Conservation (phyloP, 2,888 invertebrate species). For the Folsomia candida region DNA sequence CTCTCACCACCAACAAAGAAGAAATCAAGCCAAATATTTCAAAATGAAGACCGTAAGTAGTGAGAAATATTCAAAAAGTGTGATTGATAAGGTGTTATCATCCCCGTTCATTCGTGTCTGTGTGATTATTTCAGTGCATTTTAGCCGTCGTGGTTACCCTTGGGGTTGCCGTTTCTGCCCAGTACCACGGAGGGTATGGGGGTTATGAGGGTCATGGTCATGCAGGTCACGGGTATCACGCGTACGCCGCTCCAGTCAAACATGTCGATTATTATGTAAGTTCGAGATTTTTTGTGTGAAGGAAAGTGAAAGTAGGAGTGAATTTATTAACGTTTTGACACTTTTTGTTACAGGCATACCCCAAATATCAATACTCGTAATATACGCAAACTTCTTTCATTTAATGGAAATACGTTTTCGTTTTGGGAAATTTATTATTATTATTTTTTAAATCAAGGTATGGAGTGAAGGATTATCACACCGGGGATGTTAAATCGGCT, state of each 20-base stretch:
- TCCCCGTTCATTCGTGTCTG: too few species aligned
- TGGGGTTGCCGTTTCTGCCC: conserved; percentile 17
- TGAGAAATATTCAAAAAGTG: not conserved
- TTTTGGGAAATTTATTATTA: not conserved
- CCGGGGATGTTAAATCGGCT: conserved; percentile 70
- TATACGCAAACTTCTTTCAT: not conserved
- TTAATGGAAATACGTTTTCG: too few species aligned
- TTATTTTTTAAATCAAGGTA: conserved; percentile 57
- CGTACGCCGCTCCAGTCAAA: conserved; percentile 17
- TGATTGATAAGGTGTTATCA: too few species aligned
- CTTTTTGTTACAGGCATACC: conserved; percentile 62
- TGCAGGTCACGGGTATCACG: conserved; percentile 9
- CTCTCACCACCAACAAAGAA: too few species aligned
- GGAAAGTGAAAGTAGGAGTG: too few species aligned
- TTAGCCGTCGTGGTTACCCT: conserved; percentile 17
- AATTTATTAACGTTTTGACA: too few species aligned
- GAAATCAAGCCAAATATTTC: too few species aligned
- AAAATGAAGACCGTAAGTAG: not conserved
- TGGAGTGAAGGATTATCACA: conserved; percentile 71
- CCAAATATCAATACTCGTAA: conserved; percentile 66
- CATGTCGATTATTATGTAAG: conserved; percentile 28
- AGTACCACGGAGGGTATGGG: conserved; percentile 5
- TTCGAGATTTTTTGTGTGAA: not conserved
- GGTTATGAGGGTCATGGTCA: conserved; percentile 1
- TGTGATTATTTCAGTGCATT: conserved; percentile 12